Conservation (phyloP, 2,888 invertebrate species). For the Drosophila meridiana region DNA sequence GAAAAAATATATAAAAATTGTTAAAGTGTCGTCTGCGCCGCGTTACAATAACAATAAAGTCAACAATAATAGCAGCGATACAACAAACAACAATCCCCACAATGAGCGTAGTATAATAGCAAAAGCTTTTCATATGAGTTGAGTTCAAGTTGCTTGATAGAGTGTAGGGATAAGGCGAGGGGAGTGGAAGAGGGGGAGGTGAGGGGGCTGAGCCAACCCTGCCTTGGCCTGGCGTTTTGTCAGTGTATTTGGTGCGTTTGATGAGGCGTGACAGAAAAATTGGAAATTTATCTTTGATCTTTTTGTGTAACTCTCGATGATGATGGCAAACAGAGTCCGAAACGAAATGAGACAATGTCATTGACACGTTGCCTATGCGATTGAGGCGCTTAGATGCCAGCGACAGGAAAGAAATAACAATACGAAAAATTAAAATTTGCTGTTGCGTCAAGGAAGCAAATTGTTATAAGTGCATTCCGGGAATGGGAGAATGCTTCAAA, state of each 20-base stretch:
- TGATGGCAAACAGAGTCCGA: constrained; percentile 60
- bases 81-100: constrained; percentile 48
- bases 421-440: constrained; percentile 31
- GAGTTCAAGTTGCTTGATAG: constrained; percentile 55
- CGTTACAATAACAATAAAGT: constrained; percentile 77
- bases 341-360: constrained; percentile 52
- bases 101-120: constrained; percentile 67
- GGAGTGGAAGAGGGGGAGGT: not conserved
- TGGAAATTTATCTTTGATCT: constrained; percentile 80
- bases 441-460: constrained; percentile 37
- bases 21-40: constrained; percentile 72
- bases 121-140: constrained; percentile 74
- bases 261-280: constrained; percentile 75
- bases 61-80: constrained; percentile 67
- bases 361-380: constrained; percentile 46
- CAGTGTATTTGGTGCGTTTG: constrained; percentile 67
- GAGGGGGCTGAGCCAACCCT: not conserved
- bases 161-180: not conserved
- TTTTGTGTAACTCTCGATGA: constrained; percentile 65
- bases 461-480: constrained; percentile 15
- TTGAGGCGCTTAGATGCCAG: constrained; percentile 41
- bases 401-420: constrained; percentile 34
- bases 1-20: constrained; percentile 45
- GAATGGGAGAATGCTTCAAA: not conserved
- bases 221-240: constrained; percentile 52